Base-by-base conservation (phyloP, 53 echinoderm and acorn worm species). In the Stichopus horrens region DNA sequence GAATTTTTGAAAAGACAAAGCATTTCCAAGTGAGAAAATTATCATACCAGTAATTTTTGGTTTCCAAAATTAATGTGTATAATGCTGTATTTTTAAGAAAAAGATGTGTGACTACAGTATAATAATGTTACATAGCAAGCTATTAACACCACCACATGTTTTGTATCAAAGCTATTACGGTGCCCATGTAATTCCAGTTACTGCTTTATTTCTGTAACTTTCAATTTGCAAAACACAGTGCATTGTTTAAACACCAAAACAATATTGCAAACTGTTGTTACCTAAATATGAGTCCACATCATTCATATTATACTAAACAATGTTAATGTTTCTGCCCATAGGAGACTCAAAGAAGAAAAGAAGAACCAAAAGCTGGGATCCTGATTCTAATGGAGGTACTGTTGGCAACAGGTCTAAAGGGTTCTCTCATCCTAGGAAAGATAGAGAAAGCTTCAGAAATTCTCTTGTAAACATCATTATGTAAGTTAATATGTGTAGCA, bases 401-500 rank as follows among this genome's bases (percentile, higher is more conserved):
- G 92, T 65, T 53, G 92, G 90, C 6, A 89, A 83, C 86, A 93
- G 90, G 81, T 88, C 90, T 74, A 97, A 97, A 76, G 92, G 92
- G 8, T 95, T 95, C 86, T 93, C 94, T 13, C 93, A 95, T 86
- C 97, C 97, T 19, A 89, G 97, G 5, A 97, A 97, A 83, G 97
- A 97, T 86, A 91, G 97, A 66, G 97, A 97, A 83, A 90, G 89
- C 74, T 97, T 97, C 78, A 90, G 97, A 73, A 97, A 95, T 95
- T 95, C 97, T 4, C 89, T 97, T 22, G 97, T 97, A 73, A 97
- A 97, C 68, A 97, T 97, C 60, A 97, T 97, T 63, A 94, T 97
- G 97, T 97, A 90, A 95, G 97, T 93, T 76, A 37, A 37, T 37
- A 37, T 37, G 37, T 37, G 37, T 37, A 37, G 37, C 37, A 37